phyloP scores from a whole-genome alignment of 2,888 invertebrate species.

The Exephanes ischioxanthus region DNA sequence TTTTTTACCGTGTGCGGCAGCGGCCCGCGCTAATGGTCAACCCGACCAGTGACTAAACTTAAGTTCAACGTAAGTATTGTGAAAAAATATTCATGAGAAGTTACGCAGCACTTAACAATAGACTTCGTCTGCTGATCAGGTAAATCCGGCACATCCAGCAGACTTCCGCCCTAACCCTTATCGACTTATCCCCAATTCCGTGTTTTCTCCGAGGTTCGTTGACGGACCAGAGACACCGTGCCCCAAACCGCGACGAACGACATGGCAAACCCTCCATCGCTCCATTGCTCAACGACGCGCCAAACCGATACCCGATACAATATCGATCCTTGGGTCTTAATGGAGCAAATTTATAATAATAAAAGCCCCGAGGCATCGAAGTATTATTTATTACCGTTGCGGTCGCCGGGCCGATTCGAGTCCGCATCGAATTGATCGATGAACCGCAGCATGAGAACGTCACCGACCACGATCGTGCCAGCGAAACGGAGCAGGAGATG shows the following conservation, averaged over 20 bases:
- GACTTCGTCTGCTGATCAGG: background rate
- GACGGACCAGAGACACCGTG: background rate
- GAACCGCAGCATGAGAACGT: constrained; percentile 47
- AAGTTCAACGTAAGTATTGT: too few relatives aligned
- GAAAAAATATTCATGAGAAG: too few relatives aligned
- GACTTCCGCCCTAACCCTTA: background rate
- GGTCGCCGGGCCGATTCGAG: constrained; percentile 20
- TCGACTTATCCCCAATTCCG: background rate
- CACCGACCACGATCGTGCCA: constrained; percentile 55
- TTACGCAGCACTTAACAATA: too few relatives aligned
- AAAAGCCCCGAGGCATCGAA: constrained; percentile 24
- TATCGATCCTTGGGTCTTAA: constrained; percentile 1
- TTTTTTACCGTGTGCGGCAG: too few relatives aligned
- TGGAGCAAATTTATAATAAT: constrained; percentile 22
- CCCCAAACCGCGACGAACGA: background rate
- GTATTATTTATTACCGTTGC: constrained; percentile 47
- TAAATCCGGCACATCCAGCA: background rate
- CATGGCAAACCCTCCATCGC: background rate
- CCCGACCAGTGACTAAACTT: too few relatives aligned
- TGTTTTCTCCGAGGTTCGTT: background rate
- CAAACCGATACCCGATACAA: background rate
- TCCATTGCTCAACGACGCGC: background rate
- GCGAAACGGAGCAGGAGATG: constrained; percentile 19
- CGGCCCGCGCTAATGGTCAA: too few relatives aligned
- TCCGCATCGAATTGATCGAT: constrained; percentile 56